Base-by-base conservation (phyloP, 2,888 invertebrate genomes). In the Eledona agricola region DNA sequence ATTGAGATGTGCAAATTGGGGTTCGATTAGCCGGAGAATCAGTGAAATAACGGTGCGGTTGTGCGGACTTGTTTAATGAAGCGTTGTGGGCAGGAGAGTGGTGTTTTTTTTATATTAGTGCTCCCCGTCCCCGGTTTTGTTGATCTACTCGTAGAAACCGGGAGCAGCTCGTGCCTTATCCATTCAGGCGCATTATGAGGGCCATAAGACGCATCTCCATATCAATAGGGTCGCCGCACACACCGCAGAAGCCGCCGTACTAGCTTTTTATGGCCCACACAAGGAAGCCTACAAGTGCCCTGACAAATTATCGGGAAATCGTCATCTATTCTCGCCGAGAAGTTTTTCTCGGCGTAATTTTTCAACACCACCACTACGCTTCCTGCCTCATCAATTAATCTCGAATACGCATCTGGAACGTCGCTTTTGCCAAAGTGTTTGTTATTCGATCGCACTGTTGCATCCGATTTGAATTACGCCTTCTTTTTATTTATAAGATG, bases 131-230 rank as follows among this genome's bases (percentile, higher is more conserved):
- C 38, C 26, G 26, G 38, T 26, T 31, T 43, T 28, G 43, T 43
- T 22, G 37, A 13, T 22, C 37, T 22, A 6, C 23, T 40, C 11
- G 19, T 6, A 5, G 38, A 22, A 23, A 29, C 38, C 37, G 26
- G 46, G 26, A 31, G n/a, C n/a, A n/a, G 46, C 46, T 40, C 51
- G 47, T 56, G 50, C 52, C 31, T 49, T 37, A 53, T 31, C 49
- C 50, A 55, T 59, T 59, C 57, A 53, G 42, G 37, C 47, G 50
- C 53, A 57, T 57, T 57, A 59, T 58, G 50, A 51, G 49, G n/a
- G 45, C 58, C 38, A 55, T 55, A 55, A 56, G 55, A 46, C 57
- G 49, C 57, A 59, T 59, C 59, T 55, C 55, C 57, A 59, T 59
- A 55, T 59, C 57, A 55, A 58, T 59, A 50, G 59, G 47, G 49